Conservation (phyloP, 53 echinoderm and acorn worm species). For the Paracentrotus lividus region DNA sequence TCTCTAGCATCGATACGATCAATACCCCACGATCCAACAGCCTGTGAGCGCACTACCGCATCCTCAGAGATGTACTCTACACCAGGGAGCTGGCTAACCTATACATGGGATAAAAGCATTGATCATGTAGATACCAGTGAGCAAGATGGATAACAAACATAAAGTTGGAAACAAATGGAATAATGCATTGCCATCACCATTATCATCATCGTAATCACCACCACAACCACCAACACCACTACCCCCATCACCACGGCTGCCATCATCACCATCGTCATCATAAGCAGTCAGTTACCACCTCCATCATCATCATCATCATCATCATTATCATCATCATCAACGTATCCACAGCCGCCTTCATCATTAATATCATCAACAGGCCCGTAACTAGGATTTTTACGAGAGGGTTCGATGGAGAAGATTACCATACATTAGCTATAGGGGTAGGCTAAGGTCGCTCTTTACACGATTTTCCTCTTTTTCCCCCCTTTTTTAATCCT, state of each 20-base stretch:
- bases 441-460: no score
- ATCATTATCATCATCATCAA: not conserved
- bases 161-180: not conserved
- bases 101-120: not conserved
- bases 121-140: no score
- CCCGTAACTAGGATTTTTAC: no score
- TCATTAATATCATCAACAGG: not conserved
- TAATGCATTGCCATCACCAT: no score
- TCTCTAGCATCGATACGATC: slow-evolving; percentile 37
- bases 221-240: no score
- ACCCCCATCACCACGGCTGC: no score
- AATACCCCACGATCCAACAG: slow-evolving; percentile 47
- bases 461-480: no score
- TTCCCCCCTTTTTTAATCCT: no score
- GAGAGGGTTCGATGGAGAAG: no score
- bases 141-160: no score
- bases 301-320: not conserved
- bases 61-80: slow-evolving; percentile 50
- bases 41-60: not conserved
- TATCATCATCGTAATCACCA: no score
- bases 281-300: not conserved
- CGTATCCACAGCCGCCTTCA: not conserved
- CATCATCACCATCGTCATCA: not conserved
- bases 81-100: slow-evolving; percentile 1
- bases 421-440: no score